phyloP scores from a whole-genome alignment of 2,797 vertebrate genomes.

The Acanthopagrus latus region DNA sequence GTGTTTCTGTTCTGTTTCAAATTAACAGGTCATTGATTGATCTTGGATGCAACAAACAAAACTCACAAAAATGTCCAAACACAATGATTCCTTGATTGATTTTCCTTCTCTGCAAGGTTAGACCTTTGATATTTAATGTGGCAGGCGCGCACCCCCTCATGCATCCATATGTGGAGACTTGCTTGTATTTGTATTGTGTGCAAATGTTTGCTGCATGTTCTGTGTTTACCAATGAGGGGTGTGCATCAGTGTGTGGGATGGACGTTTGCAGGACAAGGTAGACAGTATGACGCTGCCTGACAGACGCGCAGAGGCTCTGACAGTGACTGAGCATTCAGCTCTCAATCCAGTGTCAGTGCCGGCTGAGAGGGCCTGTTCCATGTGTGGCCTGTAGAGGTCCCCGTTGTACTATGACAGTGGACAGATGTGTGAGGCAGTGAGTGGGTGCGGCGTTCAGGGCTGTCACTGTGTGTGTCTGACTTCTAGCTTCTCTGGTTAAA shows the following conservation, averaged over 20 bases:
- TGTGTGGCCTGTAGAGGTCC: conserved; percentile 69
- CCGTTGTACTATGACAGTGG: conserved; percentile 53
- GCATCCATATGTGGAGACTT: conserved; percentile 9
- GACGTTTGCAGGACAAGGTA: conserved; percentile 5
- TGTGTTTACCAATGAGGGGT: conserved; percentile 24
- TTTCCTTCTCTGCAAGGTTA: conserved; percentile 35
- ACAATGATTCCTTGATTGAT: conserved; percentile 30
- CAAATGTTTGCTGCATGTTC: not conserved
- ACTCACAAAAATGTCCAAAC: conserved; percentile 20
- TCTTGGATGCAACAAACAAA: conserved; percentile 34
- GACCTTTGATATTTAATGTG: conserved; percentile 37
- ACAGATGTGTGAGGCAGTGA: not conserved
- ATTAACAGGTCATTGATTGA: conserved; percentile 56
- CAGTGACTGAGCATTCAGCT: conserved; percentile 59
- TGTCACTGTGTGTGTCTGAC: conserved; percentile 33
- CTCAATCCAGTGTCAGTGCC: conserved; percentile 26
- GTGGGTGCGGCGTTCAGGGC: conserved; percentile 16
- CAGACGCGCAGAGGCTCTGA: conserved; percentile 44
- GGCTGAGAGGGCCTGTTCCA: conserved; percentile 12
- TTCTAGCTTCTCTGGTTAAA: conserved; percentile 35
- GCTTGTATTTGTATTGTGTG: conserved; percentile 6
- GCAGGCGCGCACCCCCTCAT: not conserved
- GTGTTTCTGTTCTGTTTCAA: conserved; percentile 29
- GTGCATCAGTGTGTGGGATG: conserved; percentile 10
- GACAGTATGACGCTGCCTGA: conserved; percentile 34